A percentile compares a stretch with the other conserved stretches of the same genome.
Evolutionary conservation across 1,140 invertebrate genomes (phyloP).

Genomic region (Drosophila guanche): DNA sequence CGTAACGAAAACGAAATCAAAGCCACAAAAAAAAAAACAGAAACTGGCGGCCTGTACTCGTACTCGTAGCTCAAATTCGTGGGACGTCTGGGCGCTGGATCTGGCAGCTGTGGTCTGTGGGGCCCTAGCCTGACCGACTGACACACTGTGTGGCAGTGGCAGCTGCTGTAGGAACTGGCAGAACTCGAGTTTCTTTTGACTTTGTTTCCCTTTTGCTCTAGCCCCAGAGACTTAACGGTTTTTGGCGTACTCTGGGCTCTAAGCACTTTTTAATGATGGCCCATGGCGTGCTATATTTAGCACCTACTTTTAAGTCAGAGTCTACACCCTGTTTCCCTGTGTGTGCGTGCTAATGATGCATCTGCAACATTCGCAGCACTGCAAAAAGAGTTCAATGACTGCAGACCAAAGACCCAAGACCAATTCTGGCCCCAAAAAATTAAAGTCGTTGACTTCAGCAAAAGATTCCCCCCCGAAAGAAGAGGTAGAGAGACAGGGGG

Average conservation of each 20-base stretch:
- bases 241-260: constrained; percentile 31
- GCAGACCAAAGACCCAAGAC: not conserved
- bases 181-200: constrained; percentile 27
- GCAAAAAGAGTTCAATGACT: constrained; percentile 61
- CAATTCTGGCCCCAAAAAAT: constrained; percentile 29
- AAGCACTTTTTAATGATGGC: constrained; percentile 76
- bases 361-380: constrained; percentile 54
- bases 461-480: not conserved
- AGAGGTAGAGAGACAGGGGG: too few species aligned
- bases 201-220: constrained; percentile 33
- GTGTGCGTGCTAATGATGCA: constrained; percentile 51
- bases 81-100: not conserved
- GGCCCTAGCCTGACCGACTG: constrained; percentile 64
- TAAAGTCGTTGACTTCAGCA: not conserved
- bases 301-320: constrained; percentile 41
- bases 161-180: constrained; percentile 32
- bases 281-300: constrained; percentile 67
- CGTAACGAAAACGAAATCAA: constrained; percentile 80
- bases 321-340: constrained; percentile 43
- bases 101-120: constrained; percentile 14
- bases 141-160: constrained; percentile 51
- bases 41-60: constrained; percentile 19
- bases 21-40: constrained; percentile 26
- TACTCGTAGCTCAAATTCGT: constrained; percentile 8
- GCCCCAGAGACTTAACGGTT: constrained; percentile 56